Evolutionary conservation across 2,888 invertebrate species (phyloP).

Genomic region (Parnassius mnemosyne): DNA sequence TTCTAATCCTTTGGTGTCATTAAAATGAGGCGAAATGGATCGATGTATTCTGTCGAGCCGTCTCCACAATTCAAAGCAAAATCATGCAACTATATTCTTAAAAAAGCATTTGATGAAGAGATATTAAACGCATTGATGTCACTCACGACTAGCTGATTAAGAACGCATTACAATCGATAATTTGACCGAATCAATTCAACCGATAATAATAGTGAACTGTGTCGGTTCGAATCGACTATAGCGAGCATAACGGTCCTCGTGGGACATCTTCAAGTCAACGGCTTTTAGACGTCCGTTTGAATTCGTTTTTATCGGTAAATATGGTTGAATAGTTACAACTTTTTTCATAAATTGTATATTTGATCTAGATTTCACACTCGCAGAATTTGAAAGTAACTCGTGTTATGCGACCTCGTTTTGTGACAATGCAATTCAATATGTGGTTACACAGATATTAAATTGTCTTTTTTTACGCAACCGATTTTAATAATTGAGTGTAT

Average conservation of each 20-base stretch:
- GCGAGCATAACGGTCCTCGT: conserved; percentile 21
- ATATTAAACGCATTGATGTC: background rate
- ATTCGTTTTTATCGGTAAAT: conserved; percentile 17
- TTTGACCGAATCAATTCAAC: conserved; percentile 18
- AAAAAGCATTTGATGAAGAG: background rate
- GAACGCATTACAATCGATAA: conserved; percentile 17
- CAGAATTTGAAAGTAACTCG: conserved; percentile 11
- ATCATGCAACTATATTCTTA: no score
- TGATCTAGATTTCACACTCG: conserved; percentile 16
- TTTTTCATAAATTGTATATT: conserved; percentile 5
- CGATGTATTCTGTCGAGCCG: no score
- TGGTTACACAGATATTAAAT: conserved; percentile 3
- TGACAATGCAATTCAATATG: conserved; percentile 12
- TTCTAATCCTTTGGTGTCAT: no score
- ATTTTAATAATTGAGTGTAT: background rate
- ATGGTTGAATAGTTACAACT: background rate
- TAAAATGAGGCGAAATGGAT: no score
- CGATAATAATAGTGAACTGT: conserved; percentile 15
- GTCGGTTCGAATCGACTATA: conserved; percentile 21
- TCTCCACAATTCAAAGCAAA: no score
- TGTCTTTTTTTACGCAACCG: background rate
- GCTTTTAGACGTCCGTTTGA: conserved; percentile 1
- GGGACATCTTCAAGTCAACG: conserved; percentile 11
- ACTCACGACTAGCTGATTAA: conserved; percentile 1
- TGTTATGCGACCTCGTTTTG: background rate